These are phyloP conservation scores for Pluvianellus socialis DNA, from an alignment of 2,113 vertebrate genomes.

Conservation along the genomic window DNA sequence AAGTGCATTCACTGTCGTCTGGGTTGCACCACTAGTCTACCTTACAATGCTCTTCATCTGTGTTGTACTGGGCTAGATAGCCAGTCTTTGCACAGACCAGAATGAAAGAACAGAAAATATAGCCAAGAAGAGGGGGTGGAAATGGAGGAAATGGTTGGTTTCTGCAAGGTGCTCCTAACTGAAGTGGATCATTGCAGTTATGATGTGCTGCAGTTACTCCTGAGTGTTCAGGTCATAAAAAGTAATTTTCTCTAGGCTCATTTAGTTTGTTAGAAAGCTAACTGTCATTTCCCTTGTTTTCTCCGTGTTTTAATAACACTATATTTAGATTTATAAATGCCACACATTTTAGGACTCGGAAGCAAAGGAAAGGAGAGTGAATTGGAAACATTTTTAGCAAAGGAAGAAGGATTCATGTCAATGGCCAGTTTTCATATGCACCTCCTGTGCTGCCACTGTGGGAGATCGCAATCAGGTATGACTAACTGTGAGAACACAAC, in stretches of 20 bases:
- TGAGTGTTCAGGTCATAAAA: neutral
- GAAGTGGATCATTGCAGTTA: neutral
- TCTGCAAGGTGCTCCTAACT: neutral
- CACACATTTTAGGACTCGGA: neutral
- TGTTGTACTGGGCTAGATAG: neutral
- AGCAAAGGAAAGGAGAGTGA: neutral
- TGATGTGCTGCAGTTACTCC: fast-evolving
- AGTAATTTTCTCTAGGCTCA: neutral
- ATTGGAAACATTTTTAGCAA: neutral
- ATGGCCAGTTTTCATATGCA: neutral
- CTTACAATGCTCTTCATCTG: fast-evolving
- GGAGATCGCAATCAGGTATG: neutral
- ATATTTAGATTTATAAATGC: neutral
- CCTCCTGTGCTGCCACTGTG: neutral
- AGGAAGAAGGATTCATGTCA: neutral
- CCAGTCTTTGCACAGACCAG: neutral
- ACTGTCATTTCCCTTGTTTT: neutral
- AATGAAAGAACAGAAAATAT: neutral
- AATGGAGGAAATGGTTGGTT: neutral
- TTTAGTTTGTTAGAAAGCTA: neutral
- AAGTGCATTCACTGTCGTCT: neutral
- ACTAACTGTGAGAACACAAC: neutral
- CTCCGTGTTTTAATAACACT: neutral
- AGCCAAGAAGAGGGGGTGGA: neutral
- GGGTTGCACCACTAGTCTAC: neutral